Conservation (phyloP, 2,888 invertebrate species). For the Thelaira solivaga region DNA sequence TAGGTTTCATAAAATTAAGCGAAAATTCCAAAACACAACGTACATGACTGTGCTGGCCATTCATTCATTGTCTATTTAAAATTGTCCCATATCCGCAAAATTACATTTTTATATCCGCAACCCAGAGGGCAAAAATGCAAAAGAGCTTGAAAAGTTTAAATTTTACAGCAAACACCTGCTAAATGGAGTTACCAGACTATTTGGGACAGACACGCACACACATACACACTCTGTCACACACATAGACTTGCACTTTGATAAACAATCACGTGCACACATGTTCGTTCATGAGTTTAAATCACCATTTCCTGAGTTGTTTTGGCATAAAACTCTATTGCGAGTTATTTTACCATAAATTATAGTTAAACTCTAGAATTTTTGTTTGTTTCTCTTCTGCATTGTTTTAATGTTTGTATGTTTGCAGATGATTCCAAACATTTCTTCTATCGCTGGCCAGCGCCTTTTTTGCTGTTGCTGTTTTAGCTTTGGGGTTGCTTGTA, state of each 20-base stretch:
- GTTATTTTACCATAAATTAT: conserved; percentile 58
- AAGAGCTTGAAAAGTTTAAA: conserved; percentile 23
- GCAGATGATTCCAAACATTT: conserved; percentile 36
- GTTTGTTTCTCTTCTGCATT: neutral
- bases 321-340: conserved; percentile 37
- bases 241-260: neutral
- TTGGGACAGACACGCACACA: neutral
- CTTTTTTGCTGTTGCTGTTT: neutral
- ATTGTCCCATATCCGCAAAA: conserved; percentile 48
- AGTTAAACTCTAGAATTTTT: conserved; percentile 20
- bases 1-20: conserved; percentile 9
- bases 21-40: conserved; percentile 18
- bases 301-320: conserved; percentile 43
- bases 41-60: neutral
- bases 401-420: too few relatives aligned
- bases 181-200: conserved; percentile 40
- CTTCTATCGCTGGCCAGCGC: neutral
- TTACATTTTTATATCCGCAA: conserved; percentile 38
- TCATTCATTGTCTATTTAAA: conserved; percentile 6
- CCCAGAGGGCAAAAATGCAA: conserved; percentile 25
- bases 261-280: conserved; percentile 4
- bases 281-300: conserved; percentile 12
- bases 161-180: conserved; percentile 44
- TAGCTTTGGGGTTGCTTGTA: conserved; percentile 50
- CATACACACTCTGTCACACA: neutral